Evolutionary conservation across 2,888 invertebrate genomes (phyloP), one percentile per base, ranked within the genome.

Genomic region (Hydroisotoma schaefferi): DNA sequence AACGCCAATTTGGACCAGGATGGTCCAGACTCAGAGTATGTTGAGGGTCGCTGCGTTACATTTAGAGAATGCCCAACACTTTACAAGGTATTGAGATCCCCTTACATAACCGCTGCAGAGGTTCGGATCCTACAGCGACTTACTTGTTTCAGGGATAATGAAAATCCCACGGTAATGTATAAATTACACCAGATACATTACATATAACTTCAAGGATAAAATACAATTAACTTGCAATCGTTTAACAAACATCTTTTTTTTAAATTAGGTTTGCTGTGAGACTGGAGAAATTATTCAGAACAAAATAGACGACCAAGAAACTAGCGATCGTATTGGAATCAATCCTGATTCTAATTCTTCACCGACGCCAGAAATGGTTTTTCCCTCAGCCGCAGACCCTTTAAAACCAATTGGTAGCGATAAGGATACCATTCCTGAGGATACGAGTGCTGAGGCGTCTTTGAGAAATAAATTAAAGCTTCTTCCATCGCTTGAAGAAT

Each of bases 51-150:
- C 46, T 70, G 70, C 40, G 67, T 67, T 5, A 23, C 63, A 4
- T 70, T 70, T 44, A 55, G 43, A n/a, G 58, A 61, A 28, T 70
- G 70, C 40, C 70, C 70, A 20, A 43, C 58, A 22, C 56, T 66
- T 10, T 54, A 65, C 15, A 57, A 57, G 10, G 58, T 68, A 2
- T 20, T 68, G 40, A 65, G 63, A 29, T 60, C 65, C 2, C 62
- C 57, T 5, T 27, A 46, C 6, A 63, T 59, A n/a, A 61, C 65
- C 2, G 23, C 18, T 4, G 57, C 49, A 0, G 67, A 70, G 49
- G 54, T 70, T 12, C 59, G 56, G 10, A 33, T 70, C 2, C 59
- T 70, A 1, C 68, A 70, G 38, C 51, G 57, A 25, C 57, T 70
- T 2, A 70, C 70, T 1, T 70, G 70, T 44, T 55, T 55, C 20